Base-by-base conservation (phyloP, 2,888 invertebrate species). In the Apotomis betuletana region DNA sequence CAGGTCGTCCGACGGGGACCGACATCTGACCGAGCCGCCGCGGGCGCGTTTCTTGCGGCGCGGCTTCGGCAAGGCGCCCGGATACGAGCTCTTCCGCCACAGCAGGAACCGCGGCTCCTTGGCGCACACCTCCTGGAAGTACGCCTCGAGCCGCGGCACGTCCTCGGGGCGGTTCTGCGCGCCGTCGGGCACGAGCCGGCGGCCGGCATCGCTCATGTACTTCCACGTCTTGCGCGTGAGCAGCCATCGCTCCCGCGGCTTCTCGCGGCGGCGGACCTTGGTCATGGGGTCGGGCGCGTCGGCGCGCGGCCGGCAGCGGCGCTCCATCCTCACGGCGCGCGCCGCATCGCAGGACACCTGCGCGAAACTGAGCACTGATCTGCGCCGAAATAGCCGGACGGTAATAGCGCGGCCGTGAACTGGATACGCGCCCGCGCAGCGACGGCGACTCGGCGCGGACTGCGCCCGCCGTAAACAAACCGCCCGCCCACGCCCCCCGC, bases 141-240 rank as follows among this genome's bases (percentile, higher is more conserved):
- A 96, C 38, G 96, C 96, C 84, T 97, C 97, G 78, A 97, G 96
- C 77, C 96, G 95, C 3, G 96, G 96, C 74, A 97, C 94, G 82
- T 97, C 97, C 83, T 97, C 97, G 0, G 94, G 88, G 4, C 96
- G 94, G 86, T 96, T 96, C 82, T 95, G 95, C 4, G 94, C 94
- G 27, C 96, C 96, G 65, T 97, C 97, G n/a, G 97, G 97, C 71
- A 97, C 96, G 65, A 98, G 94, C 83, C 96, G 96, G 74, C 97
- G 95, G 59, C 97, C 97, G 46, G 97, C 97, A 80, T 97, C 97
- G n/a, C 97, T 95, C 97, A 98, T 98, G 88, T 97, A 97, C 80
- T 97, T 94, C 97, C 97, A 97, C 62, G 97, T 97, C 90, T 98
- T 97, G 74, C 97, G 94, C 59, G 97, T 97, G 73, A 97, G 94